Conservation (phyloP, 2,113 vertebrate species). For the Columbina picui region DNA sequence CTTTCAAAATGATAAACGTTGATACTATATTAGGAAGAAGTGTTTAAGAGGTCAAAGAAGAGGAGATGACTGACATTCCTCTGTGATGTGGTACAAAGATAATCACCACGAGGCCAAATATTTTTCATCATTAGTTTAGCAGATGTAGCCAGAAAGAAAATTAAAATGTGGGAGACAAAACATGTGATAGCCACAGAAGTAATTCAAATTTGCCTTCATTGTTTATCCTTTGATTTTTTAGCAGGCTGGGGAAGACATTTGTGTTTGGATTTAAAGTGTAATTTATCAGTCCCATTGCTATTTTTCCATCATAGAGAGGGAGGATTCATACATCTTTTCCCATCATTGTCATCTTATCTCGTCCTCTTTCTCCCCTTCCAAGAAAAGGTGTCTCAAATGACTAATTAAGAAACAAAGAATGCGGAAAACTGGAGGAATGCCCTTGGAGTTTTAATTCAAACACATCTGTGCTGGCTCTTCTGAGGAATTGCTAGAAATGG, state of each 20-base stretch:
- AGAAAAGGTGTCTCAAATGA: neutral
- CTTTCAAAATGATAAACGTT: neutral
- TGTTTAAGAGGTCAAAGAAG: neutral
- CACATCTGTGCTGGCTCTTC: neutral
- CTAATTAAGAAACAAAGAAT: neutral
- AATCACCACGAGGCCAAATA: neutral
- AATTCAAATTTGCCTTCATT: constrained; percentile 20
- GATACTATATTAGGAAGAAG: neutral
- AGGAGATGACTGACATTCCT: neutral
- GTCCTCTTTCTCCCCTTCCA: neutral
- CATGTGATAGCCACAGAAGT: neutral
- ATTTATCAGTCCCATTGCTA: neutral
- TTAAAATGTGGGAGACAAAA: neutral
- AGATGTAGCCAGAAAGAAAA: constrained; percentile 30
- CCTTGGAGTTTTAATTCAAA: constrained; percentile 16
- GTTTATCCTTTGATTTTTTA: constrained; percentile 3
- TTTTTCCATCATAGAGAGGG: neutral
- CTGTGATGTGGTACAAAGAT: neutral
- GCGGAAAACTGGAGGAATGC: neutral
- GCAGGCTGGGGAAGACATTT: neutral
- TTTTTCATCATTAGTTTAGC: neutral
- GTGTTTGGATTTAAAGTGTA: neutral
- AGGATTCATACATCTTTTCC: neutral
- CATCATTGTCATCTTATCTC: neutral
- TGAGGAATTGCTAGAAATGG: neutral